Base-by-base conservation (phyloP, 2,113 vertebrate genomes). In the Rynchops niger region DNA sequence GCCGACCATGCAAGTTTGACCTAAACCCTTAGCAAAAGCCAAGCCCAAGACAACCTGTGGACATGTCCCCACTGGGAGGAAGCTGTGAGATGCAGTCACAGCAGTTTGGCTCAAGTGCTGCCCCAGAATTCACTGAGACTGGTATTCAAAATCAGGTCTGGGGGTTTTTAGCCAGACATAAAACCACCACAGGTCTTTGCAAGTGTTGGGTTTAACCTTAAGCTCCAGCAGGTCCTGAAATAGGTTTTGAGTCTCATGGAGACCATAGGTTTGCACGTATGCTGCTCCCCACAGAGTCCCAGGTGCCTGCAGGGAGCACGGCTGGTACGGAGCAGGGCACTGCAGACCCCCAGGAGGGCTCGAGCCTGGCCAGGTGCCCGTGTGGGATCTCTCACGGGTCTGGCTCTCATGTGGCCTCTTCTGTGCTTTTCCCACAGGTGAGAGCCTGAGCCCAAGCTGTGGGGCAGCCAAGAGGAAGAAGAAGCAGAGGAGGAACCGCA, bases 401-500 rank as follows among this genome's bases (percentile, higher is more conserved):
- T 47, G 84, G 15, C 18, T 73, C 77, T 95, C 66, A 80, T 0
- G 16, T 26, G 61, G 19, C n/a, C 42, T 71, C 53, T 76, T 49
- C 53, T 92, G 40, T 21, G 32, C 27, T 49, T 58, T 50, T 25
- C 50, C 52, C 73, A 38, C 50, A 98, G 98, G 98, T 0, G 98
- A 98, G 56, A 98, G 98, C 62, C 95, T 97, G 72, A 98, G 98
- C 59, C 98, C 98, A 0, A 93, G 95, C 65, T 97, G 97, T 0
- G 91, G 97, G 22, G 88, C 96, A 1, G 74, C 97, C 87, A 98
- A 98, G 86, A 94, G 98, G 92, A 98, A 98, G 97, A 98, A 98
- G 96, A 98, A 99, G 89, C 98, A 99, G 96, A 96, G 98, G 53
- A 97, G 98, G 90, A 99, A 98, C 95, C 98, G 98, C 36, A 99